A percentile compares a stretch with the other conserved stretches of the same genome.
Conservation (phyloP, 1,140 invertebrate genomes). For the Drosophila trapezifrons region DNA sequence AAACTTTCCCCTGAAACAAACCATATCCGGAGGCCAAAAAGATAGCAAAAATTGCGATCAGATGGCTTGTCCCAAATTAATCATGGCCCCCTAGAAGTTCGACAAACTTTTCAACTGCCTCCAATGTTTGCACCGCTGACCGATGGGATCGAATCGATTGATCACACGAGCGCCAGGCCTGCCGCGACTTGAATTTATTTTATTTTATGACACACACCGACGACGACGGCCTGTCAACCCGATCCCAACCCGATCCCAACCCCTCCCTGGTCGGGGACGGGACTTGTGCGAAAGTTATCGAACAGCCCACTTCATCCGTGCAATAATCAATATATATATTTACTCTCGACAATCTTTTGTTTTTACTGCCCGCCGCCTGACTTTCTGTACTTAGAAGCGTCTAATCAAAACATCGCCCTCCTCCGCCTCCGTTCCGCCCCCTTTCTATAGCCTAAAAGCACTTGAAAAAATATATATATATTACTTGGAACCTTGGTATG, state of each 20-base stretch:
- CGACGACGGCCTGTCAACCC: conserved; percentile 2
- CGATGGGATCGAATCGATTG: conserved; percentile 12
- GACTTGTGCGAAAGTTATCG: conserved; percentile 54
- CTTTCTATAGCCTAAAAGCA: neutral
- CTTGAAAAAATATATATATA: conserved; percentile 1
- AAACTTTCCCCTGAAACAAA: neutral
- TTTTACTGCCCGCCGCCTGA: conserved; percentile 38
- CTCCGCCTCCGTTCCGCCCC: neutral
- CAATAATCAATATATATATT: conserved; percentile 53
- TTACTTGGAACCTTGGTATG: too few species aligned
- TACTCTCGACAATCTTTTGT: conserved; percentile 42
- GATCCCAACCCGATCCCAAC: neutral
- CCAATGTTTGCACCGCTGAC: conserved; percentile 1
- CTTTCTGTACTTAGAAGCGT: conserved; percentile 51
- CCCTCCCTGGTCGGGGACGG: neutral
- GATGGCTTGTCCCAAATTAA: neutral
- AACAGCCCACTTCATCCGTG: conserved; percentile 64
- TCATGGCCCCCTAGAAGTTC: neutral
- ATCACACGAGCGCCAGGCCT: conserved; percentile 20
- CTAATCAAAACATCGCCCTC: conserved; percentile 64
- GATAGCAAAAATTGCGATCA: neutral
- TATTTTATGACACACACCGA: conserved; percentile 34
- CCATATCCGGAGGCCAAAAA: neutral
- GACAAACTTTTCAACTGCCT: conserved; percentile 40
- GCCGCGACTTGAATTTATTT: conserved; percentile 15